Conservation (phyloP, 2,113 vertebrate genomes). For the Neofelis nebulosa region DNA sequence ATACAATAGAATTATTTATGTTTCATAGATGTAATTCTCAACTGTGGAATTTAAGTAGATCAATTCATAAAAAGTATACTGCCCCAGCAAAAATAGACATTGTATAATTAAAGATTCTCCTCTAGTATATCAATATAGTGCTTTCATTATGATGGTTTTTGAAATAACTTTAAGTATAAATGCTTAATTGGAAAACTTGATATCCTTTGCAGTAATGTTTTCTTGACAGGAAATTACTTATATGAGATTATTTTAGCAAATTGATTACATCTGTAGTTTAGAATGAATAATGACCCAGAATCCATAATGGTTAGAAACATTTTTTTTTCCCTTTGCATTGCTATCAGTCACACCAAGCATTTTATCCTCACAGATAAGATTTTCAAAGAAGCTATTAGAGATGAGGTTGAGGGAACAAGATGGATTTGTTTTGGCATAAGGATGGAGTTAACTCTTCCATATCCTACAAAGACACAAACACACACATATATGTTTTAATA, state of each 20-base stretch:
- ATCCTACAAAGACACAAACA: background rate
- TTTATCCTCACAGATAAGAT: background rate
- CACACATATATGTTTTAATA: background rate
- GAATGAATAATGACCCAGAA: background rate
- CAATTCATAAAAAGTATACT: background rate
- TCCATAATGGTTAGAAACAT: background rate
- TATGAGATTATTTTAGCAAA: conserved; percentile 23
- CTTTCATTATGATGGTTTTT: background rate
- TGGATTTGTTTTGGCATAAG: background rate
- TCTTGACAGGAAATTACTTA: conserved; percentile 43
- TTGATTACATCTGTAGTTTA: background rate
- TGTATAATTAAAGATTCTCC: background rate
- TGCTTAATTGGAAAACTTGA: conserved; percentile 28
- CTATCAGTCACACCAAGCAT: background rate
- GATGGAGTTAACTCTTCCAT: background rate
- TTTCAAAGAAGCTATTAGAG: background rate
- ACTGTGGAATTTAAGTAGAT: background rate
- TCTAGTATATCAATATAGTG: background rate
- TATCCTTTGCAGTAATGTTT: background rate
- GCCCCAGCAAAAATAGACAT: background rate
- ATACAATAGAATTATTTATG: background rate
- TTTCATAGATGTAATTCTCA: background rate
- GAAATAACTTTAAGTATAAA: conserved; percentile 28
- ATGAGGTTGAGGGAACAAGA: background rate
- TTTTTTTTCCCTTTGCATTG: background rate